Base-by-base conservation (phyloP, 2,888 invertebrate species). In the Xestoiulus laeticollis region DNA sequence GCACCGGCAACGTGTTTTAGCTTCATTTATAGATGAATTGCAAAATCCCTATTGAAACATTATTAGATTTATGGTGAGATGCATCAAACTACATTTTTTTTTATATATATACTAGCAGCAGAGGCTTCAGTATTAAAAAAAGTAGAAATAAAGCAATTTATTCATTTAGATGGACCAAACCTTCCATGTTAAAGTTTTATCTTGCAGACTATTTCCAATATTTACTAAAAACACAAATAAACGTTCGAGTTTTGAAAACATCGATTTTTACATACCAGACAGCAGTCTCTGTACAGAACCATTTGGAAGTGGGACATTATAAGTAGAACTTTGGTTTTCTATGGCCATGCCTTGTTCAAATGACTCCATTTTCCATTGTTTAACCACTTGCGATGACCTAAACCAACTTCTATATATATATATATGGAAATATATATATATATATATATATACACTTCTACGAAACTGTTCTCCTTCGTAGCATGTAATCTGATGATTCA, bases 281-380 rank as follows among this genome's bases (percentile, higher is more conserved):
- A 78, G 78, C 16, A 32, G 12, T 78, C 78, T 78, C 30, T 26
- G 30, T 30, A 30, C 78, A 30, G 30, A 78, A 78, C 78, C 78
- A 30, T 78, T 78, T 30, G 16, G 78, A 78, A 78, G 26, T 78
- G 78, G 78, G 78, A 30, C 78, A 16, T 30, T 30, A 78, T 32
- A 30, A 78, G 30, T 78, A 78, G 30, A 78, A 78, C 78, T 78
- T 78, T 78, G 78, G 78, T 78, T 78, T 78, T 26, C 78, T 78
- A 78, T 32, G 78, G 78, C 78, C 30, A 2, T 78, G 78, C 78
- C 78, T 78, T 78, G 26, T 30, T 78, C 78, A 30, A 78, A 78
- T 30, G 78, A 14, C 14, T 78, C 78, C 16, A 30, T 30, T 14
- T 14, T 78, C 78, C 30, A 10, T 32, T n/a, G n/a, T 30, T 16